Evolutionary conservation across 2,888 invertebrate genomes (phyloP).

Genomic region (Meta bourneti): DNA sequence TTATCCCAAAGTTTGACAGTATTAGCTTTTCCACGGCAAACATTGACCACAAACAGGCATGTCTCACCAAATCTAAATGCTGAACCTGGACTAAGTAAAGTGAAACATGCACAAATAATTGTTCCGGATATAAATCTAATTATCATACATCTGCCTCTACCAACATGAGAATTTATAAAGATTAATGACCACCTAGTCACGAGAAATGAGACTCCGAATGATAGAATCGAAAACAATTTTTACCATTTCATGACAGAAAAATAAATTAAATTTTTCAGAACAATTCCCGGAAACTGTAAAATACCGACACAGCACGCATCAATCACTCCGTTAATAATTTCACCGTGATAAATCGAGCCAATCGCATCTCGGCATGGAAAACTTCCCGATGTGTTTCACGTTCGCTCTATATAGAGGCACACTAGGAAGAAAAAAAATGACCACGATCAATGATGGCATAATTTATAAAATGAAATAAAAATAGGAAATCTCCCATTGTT

Average conservation of each 20-base stretch:
- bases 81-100: too few relatives aligned
- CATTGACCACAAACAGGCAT: too few relatives aligned
- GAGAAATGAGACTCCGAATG: not conserved
- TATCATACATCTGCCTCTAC: too few relatives aligned
- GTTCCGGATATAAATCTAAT: too few relatives aligned
- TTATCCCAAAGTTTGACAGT: too few relatives aligned
- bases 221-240: not conserved
- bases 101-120: too few relatives aligned
- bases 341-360: not conserved
- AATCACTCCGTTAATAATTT: not conserved
- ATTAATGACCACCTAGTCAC: not conserved
- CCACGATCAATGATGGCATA: not conserved
- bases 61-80: too few relatives aligned
- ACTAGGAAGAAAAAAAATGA: too few relatives aligned
- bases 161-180: not conserved
- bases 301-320: not conserved
- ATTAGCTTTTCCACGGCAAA: too few relatives aligned
- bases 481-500: not conserved
- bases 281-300: not conserved
- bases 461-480: conserved; percentile 9
- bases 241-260: not conserved
- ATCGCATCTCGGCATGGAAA: not conserved
- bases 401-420: too few relatives aligned
- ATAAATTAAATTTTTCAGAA: not conserved
- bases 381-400: not conserved